These are phyloP conservation scores for Centropus unirufus DNA, from an alignment of 2,113 vertebrate genomes.

Conservation along the genomic window DNA sequence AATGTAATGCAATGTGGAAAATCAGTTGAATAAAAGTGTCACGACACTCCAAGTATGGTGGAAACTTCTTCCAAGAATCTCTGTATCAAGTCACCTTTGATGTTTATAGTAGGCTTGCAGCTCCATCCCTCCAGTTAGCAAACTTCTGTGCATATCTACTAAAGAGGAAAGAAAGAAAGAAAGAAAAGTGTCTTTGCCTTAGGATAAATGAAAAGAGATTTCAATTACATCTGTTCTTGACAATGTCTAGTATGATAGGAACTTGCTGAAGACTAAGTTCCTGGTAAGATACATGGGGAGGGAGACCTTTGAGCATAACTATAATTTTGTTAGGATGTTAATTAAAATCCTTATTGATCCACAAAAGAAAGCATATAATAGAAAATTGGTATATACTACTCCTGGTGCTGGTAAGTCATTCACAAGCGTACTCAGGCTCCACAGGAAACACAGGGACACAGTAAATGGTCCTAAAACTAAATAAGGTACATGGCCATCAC, in stretches of 20 bases:
- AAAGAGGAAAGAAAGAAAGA: slow-evolving; percentile 1
- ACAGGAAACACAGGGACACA: slow-evolving; percentile 5
- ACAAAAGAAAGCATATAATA: slow-evolving; percentile 5
- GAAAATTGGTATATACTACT: slow-evolving; percentile 18
- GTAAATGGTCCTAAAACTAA: slow-evolving; percentile 15
- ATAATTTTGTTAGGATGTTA: slow-evolving; percentile 21
- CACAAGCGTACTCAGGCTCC: slow-evolving; percentile 3
- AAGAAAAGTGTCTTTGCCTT: slow-evolving; percentile 10
- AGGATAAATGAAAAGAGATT: slow-evolving; percentile 20
- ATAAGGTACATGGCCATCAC: not conserved
- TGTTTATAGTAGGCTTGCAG: slow-evolving; percentile 48
- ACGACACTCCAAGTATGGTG: slow-evolving; percentile 39
- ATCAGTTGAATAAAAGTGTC: slow-evolving; percentile 47
- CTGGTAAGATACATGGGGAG: not conserved
- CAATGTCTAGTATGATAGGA: not conserved
- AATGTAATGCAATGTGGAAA: slow-evolving; percentile 53
- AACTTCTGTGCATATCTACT: slow-evolving; percentile 33
- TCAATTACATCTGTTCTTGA: slow-evolving; percentile 18
- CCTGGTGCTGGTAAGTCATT: slow-evolving; percentile 24
- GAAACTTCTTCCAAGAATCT: slow-evolving; percentile 58
- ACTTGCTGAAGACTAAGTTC: slow-evolving; percentile 27
- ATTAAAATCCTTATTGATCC: slow-evolving; percentile 54
- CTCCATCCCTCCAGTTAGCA: slow-evolving; percentile 40
- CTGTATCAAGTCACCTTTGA: slow-evolving; percentile 54
- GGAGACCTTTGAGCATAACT: slow-evolving; percentile 9